Percentiles rank a stretch among this genome's conserved stretches.
Evolutionary conservation across 2,113 vertebrate species (phyloP).

Genomic region (Grus americana): DNA sequence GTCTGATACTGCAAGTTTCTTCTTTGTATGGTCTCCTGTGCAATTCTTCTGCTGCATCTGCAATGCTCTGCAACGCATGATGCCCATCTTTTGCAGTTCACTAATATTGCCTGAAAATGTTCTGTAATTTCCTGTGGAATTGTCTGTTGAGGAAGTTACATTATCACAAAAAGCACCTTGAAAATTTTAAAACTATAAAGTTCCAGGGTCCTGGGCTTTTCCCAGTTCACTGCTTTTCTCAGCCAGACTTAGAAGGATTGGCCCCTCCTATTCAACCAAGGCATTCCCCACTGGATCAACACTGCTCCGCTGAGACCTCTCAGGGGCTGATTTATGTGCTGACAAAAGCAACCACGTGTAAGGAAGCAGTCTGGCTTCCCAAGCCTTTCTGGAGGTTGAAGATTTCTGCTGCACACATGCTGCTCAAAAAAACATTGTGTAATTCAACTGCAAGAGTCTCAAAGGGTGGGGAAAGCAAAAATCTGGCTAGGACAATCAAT

Average conservation of each 20-base stretch:
- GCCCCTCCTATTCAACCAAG: fast-evolving
- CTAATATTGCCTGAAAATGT: not conserved
- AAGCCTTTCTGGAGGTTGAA: not conserved
- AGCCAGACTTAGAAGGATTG: not conserved
- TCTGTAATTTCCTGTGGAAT: not conserved
- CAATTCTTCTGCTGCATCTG: not conserved
- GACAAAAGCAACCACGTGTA: conserved; percentile 39
- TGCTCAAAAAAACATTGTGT: not conserved
- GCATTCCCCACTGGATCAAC: not conserved
- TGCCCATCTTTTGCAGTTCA: not conserved
- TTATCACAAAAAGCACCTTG: not conserved
- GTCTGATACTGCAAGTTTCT: not conserved
- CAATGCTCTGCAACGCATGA: not conserved
- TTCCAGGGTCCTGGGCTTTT: not conserved
- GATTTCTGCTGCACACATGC: conserved; percentile 30
- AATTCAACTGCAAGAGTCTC: not conserved
- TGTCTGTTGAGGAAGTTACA: not conserved
- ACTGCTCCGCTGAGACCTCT: not conserved
- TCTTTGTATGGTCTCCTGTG: not conserved
- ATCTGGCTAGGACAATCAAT: not conserved
- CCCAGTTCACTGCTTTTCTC: not conserved
- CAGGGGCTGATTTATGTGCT: conserved; percentile 11
- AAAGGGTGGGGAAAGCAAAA: not conserved
- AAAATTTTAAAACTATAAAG: not conserved
- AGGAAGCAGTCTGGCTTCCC: conserved; percentile 23